Evolutionary conservation across 2,888 invertebrate genomes (phyloP), one percentile per base, ranked within the genome.

Genomic region (Silvanus unidentatus): DNA sequence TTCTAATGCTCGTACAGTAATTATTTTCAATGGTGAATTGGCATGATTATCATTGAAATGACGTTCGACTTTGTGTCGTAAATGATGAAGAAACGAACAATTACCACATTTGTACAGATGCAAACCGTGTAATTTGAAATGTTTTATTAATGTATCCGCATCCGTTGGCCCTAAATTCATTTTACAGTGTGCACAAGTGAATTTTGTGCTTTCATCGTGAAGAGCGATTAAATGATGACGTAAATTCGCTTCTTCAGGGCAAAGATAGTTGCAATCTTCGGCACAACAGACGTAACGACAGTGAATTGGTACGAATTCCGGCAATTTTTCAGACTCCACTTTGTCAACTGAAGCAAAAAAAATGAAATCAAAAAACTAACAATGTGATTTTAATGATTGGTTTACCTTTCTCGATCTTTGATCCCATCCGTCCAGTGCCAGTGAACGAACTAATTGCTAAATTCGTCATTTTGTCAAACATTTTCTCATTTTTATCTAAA

Each of bases 391-490:
- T 37, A 3, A 43, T 2, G 16, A 40, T 22, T 12, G 15, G 15
- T 46, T 39, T 40, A 59, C 57, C 58, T 58, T 56, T 53, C 40
- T 56, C 40, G 14, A 12, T 48, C 27, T 52, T 48, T 15, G 44
- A 57, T 2, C 66, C 66, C 73, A 74, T 75, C 32, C 74, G 63
- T 2, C 71, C 63, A 11, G 63, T 65, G 28, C 69, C 44, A n/a
- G 46, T 41, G 43, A 57, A 52, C 62, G 71, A 86, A 54, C 84
- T 86, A n/a, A 84, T 82, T 0, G 90, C 88, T 12, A 88, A 75
- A 65, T 90, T 90, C 0, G 83, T 77, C 90, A 90, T 90, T 65
- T 84, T 86, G 65, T 90, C 89, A 62, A 89, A 90, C 77, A 88
- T 86, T 54, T 79, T 80, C 62, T 88, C 88, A 52, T 83, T 84